phyloP scores from a whole-genome alignment of 2,113 vertebrate genomes.

The Platysternon megacephalum region DNA sequence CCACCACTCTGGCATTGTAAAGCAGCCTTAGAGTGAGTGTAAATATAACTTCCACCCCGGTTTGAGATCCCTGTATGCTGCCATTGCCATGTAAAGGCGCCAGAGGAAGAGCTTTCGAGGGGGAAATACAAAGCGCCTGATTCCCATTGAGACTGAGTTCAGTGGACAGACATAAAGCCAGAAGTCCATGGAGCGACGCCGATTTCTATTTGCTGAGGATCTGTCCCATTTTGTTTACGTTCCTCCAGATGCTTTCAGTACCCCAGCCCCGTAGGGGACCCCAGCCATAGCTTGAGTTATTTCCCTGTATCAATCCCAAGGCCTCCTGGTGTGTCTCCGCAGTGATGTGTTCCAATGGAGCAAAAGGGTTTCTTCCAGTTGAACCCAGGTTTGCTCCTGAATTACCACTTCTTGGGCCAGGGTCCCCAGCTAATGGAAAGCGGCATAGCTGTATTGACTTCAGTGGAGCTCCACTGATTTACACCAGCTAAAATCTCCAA shows the following conservation, averaged over 20 bases:
- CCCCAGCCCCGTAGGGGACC: not conserved
- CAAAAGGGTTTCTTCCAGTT: not conserved
- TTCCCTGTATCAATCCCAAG: not conserved
- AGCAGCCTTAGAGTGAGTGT: not conserved
- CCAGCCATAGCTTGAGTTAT: not conserved
- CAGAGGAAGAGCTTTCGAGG: not conserved
- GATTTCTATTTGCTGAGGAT: not conserved
- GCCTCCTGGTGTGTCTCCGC: not conserved
- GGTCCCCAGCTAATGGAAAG: not conserved
- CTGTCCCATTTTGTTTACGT: not conserved
- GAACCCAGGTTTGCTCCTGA: not conserved
- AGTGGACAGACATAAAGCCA: not conserved
- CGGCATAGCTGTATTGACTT: not conserved
- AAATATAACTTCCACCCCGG: not conserved
- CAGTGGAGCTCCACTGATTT: not conserved
- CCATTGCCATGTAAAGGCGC: not conserved
- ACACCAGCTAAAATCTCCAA: not conserved
- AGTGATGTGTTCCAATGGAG: not conserved
- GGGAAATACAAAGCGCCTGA: not conserved
- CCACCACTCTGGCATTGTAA: not conserved
- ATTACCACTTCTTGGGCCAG: not conserved
- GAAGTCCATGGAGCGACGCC: not conserved
- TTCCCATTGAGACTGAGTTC: too few species aligned
- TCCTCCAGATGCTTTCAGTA: not conserved
- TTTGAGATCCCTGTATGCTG: not conserved